phyloP scores from a whole-genome alignment of 2,888 invertebrate species.

The Apodemia duryi region DNA sequence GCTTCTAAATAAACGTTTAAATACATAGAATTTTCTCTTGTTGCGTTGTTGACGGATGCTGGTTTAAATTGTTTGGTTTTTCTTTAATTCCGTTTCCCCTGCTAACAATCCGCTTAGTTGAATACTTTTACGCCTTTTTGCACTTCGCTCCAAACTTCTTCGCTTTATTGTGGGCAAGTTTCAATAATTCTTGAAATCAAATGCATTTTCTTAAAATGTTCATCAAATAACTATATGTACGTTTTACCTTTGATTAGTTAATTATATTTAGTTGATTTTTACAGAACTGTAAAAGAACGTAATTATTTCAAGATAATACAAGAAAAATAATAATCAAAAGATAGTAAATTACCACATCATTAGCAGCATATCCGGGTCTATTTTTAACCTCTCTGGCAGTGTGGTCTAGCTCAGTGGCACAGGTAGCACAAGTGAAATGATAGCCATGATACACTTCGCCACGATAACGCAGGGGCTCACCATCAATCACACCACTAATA shows the following conservation, averaged over 20 bases:
- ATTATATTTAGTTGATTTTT: no score
- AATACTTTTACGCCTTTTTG: conserved; percentile 20
- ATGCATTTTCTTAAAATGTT: conserved; percentile 16
- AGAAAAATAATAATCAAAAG: neutral
- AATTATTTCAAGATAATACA: no score
- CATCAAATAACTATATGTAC: neutral
- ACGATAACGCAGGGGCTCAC: conserved; percentile 92
- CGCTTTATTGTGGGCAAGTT: conserved; percentile 18
- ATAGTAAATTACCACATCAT: conserved; percentile 85
- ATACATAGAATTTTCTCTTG: conserved; percentile 6
- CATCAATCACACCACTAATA: conserved; percentile 91
- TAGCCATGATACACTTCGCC: conserved; percentile 99
- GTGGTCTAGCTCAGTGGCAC: conserved; percentile 94
- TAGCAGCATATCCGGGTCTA: conserved; percentile 92
- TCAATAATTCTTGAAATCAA: conserved; percentile 16
- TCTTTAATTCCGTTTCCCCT: conserved; percentile 46
- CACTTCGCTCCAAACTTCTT: conserved; percentile 17
- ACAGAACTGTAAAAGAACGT: no score
- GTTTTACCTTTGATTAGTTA: no score
- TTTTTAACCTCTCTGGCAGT: conserved; percentile 97
- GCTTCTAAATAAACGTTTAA: conserved; percentile 7
- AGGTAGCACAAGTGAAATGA: conserved; percentile 98
- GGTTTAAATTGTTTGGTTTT: conserved; percentile 43
- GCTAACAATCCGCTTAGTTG: conserved; percentile 34
- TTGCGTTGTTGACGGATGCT: conserved; percentile 35